Base-by-base conservation (phyloP, 2,797 vertebrate genomes). In the Masticophis lateralis region DNA sequence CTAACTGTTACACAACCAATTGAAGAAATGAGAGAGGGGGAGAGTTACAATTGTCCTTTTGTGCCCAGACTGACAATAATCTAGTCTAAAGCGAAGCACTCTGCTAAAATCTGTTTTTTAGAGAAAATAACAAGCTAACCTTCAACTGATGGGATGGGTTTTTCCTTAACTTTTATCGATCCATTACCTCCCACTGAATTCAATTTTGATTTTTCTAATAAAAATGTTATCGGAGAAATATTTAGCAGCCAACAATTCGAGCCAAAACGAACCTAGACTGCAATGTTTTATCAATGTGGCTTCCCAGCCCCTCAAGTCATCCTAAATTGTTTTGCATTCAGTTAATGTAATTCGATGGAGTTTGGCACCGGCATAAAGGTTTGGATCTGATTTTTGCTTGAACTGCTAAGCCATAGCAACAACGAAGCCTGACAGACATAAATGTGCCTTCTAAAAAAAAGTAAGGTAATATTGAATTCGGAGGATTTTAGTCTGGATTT, bases 401-500 rank as follows among this genome's bases (percentile, higher is more conserved):
- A 95, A 91, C 2, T 2, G 0, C 74, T 79, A 37, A 86, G 87
- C 83, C 57, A 88, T 1, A 18, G 91, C 22, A 0, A 0, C n/a
- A 90, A 51, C 47, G 1, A 95, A 87, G 27, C 92, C 47, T 94
- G 92, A 87, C 59, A 92, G 91, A 83, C 93, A 60, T 32, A 92
- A 1, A 43, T 90, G 93, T 96, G 95, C 94, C 93, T 96, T 74
- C 59, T 32, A 14, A 74, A 60, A 94, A 61, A 69, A 86, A 97
- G 96, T 95, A 96, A 97, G 74, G 69, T 53, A 1, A 55, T 79
- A 79, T 1, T 57, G 87, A 92, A 89, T 11, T 5, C 4, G 25
- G 47, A 86, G 1, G 25, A 43, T 88, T 51, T 53, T 61, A 10
- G 51, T 74, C 89, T 93, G 47, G 74, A 89, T 66, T 28, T 59